These are phyloP conservation scores for Netelia melanura DNA, from an alignment of 2,888 invertebrate species.

Conservation along the genomic window DNA sequence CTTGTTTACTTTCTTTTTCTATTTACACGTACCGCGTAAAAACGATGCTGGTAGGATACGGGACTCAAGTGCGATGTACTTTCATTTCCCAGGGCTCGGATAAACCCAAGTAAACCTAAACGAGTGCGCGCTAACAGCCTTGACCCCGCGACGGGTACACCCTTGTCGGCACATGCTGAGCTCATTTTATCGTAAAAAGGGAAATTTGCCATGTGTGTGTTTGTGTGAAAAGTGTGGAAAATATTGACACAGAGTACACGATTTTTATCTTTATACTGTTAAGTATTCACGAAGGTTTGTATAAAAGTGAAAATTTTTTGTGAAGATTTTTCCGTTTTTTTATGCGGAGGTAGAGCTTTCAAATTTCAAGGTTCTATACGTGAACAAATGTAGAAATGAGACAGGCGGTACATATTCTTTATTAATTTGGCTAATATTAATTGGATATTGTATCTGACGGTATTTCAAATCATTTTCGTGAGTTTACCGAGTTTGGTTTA, in stretches of 20 bases:
- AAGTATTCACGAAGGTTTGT: background rate
- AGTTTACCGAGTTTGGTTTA: background rate
- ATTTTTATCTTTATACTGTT: background rate
- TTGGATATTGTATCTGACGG: background rate
- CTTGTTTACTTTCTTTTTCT: background rate
- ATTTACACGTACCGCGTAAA: too few species aligned
- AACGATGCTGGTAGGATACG: too few species aligned
- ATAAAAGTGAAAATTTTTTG: background rate
- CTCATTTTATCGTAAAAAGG: too few species aligned
- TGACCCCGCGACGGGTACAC: too few species aligned
- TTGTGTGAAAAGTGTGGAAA: too few species aligned
- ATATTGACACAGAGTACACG: too few species aligned
- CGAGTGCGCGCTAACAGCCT: too few species aligned
- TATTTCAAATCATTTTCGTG: background rate
- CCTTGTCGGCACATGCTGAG: too few species aligned
- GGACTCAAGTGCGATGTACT: too few species aligned
- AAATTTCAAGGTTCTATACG: background rate
- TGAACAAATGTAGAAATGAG: background rate
- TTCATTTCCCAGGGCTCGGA: too few species aligned
- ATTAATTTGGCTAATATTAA: background rate
- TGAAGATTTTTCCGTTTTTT: background rate
- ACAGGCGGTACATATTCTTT: background rate
- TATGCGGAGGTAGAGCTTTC: background rate
- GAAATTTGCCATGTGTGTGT: too few species aligned
- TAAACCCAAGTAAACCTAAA: too few species aligned